These are phyloP conservation scores for Siderastrea siderea DNA, from an alignment of 92 coral and sea anemone species.

Conservation along the genomic window DNA sequence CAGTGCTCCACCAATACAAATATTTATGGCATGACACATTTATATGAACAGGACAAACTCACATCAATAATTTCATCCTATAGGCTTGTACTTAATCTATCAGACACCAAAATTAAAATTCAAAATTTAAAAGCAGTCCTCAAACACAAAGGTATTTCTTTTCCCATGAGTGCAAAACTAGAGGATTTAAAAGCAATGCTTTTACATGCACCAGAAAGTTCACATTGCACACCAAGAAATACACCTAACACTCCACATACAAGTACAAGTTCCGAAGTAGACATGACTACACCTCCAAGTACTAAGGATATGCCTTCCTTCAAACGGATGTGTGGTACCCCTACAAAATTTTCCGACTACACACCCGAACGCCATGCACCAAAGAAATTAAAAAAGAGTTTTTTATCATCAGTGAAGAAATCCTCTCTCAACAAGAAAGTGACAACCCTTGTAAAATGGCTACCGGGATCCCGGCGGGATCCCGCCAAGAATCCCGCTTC, in stretches of 20 bases:
- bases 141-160: slow-evolving; percentile 19
- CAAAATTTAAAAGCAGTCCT: slow-evolving; percentile 41
- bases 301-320: not conserved
- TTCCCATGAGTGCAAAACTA: not conserved
- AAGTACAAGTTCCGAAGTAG: not conserved
- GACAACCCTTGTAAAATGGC: no score
- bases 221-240: no score
- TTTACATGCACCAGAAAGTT: slow-evolving; percentile 12
- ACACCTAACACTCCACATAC: no score
- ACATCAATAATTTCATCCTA: slow-evolving; percentile 13
- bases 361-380: slow-evolving; percentile 40
- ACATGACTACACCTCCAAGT: slow-evolving; percentile 7
- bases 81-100: not conserved
- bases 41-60: slow-evolving; percentile 20
- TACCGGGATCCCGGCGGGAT: no score
- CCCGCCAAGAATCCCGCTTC: no score
- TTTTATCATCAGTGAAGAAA: not conserved
- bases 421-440: not conserved
- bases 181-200: slow-evolving; percentile 2
- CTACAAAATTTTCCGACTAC: not conserved
- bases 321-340: not conserved
- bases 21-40: slow-evolving; percentile 1
- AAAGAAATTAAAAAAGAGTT: not conserved
- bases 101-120: slow-evolving; percentile 26
- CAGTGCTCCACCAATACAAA: not conserved